Conservation (phyloP, 1,140 invertebrate species). For the Atta colombica region DNA sequence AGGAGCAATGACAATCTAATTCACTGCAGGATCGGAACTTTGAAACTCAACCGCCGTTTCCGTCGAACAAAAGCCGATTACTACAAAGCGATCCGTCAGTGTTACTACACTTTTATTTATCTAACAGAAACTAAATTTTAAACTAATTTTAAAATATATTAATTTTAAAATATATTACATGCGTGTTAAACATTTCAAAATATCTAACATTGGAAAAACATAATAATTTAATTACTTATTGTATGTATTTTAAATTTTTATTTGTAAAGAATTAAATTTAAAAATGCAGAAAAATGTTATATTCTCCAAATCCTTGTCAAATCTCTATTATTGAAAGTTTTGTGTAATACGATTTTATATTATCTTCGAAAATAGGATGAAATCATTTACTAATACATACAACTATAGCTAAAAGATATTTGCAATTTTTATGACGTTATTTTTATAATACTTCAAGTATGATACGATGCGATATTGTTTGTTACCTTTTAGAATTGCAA, state of each 20-base stretch:
- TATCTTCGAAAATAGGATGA: background rate
- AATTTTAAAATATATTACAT: background rate
- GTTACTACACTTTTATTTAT: background rate
- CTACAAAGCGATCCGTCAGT: slow-evolving; percentile 17
- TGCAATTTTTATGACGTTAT: background rate
- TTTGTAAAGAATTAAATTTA: slow-evolving; percentile 8
- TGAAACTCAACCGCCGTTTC: slow-evolving; percentile 47
- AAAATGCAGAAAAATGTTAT: background rate
- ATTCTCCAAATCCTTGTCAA: background rate
- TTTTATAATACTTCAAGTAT: background rate
- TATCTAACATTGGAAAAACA: background rate
- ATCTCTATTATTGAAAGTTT: background rate
- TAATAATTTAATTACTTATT: background rate
- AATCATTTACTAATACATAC: background rate
- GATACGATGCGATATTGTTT: background rate
- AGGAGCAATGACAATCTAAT: slow-evolving; percentile 46
- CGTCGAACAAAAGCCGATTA: slow-evolving; percentile 47
- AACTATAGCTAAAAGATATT: background rate
- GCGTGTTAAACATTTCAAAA: no score
- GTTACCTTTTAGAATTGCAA: background rate
- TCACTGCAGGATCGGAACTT: slow-evolving; percentile 46
- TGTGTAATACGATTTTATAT: background rate
- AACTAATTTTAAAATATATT: background rate
- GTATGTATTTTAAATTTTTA: background rate
- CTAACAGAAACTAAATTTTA: background rate